phyloP scores from a whole-genome alignment of 2,888 invertebrate genomes.

The Hemithea aestivaria region DNA sequence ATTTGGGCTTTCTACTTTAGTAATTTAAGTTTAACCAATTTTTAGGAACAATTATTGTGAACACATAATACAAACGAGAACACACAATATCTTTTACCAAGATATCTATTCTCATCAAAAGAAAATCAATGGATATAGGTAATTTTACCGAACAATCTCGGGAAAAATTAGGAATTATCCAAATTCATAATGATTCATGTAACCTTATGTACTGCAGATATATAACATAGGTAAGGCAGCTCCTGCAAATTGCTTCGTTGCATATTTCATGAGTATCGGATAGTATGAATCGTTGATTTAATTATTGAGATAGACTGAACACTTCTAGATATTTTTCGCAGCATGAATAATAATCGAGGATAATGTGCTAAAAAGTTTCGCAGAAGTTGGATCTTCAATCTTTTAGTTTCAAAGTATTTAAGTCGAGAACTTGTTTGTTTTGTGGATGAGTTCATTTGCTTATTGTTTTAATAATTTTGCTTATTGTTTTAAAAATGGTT shows the following conservation, averaged over 20 bases:
- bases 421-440: not conserved
- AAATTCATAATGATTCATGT: not conserved
- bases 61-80: no score
- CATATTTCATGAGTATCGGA: slow-evolving; percentile 74
- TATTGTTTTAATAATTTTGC: not conserved
- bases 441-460: slow-evolving; percentile 2
- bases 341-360: slow-evolving; percentile 34
- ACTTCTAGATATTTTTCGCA: slow-evolving; percentile 26
- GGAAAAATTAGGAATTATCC: no score
- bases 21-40: no score
- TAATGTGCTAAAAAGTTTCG: slow-evolving; percentile 17
- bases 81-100: no score
- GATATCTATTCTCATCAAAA: no score
- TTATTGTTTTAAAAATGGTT: no score
- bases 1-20: no score
- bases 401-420: slow-evolving; percentile 7
- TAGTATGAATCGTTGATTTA: slow-evolving; percentile 70
- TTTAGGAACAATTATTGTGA: no score
- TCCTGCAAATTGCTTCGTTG: slow-evolving; percentile 66
- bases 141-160: no score
- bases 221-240: slow-evolving; percentile 29
- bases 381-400: slow-evolving; percentile 5
- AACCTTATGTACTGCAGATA: slow-evolving; percentile 2
- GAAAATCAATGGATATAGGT: no score
- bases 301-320: slow-evolving; percentile 59